These are phyloP conservation scores for Rafetus swinhoei DNA, from an alignment of 2,113 vertebrate species.

Conservation along the genomic window DNA sequence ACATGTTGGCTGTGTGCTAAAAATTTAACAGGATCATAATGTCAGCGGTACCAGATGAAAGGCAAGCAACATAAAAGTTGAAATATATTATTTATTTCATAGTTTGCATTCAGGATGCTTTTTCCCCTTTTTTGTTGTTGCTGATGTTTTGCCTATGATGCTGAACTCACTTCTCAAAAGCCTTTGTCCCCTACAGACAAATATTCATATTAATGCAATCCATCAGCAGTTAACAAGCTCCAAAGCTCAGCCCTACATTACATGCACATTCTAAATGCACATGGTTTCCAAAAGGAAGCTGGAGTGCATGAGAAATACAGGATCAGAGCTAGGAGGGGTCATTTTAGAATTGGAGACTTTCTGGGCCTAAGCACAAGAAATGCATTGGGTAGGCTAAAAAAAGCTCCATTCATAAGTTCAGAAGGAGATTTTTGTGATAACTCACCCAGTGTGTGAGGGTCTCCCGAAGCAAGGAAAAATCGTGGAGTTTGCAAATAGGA, in stretches of 20 bases:
- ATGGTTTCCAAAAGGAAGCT: constrained; percentile 38
- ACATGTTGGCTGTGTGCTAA: constrained; percentile 57
- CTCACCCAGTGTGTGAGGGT: neutral
- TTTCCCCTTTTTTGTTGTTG: constrained; percentile 50
- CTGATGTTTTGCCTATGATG: constrained; percentile 69
- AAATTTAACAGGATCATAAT: constrained; percentile 69
- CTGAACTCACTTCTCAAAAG: constrained; percentile 36
- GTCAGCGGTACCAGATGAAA: constrained; percentile 74
- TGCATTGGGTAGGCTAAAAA: neutral
- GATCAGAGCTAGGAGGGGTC: neutral
- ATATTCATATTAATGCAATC: constrained; percentile 54
- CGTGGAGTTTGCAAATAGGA: neutral
- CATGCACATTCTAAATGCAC: neutral
- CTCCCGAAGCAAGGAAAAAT: neutral
- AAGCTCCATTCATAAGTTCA: neutral
- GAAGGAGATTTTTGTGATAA: neutral
- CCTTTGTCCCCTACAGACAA: constrained; percentile 57
- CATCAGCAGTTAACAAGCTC: constrained; percentile 49
- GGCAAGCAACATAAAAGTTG: constrained; percentile 73
- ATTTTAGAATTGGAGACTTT: neutral
- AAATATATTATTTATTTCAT: constrained; percentile 78
- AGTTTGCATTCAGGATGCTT: constrained; percentile 67
- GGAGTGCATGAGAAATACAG: constrained; percentile 34
- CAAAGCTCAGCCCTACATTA: constrained; percentile 2
- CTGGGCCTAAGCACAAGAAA: neutral